phyloP scores from a whole-genome alignment of 2,797 vertebrate genomes.

The Micromesistius poutassou region DNA sequence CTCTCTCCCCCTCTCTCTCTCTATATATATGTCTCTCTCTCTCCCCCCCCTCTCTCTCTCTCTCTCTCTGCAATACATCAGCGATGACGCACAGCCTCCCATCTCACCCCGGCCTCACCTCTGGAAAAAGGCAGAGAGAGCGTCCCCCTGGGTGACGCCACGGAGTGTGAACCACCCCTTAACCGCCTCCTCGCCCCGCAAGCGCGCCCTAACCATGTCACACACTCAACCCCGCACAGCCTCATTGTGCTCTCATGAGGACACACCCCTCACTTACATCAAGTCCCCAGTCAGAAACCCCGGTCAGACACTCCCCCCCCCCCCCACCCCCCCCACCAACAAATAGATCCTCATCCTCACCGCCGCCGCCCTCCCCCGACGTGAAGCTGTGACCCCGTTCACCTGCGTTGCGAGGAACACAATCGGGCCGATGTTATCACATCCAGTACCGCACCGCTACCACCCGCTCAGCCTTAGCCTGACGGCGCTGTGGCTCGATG shows the following conservation, averaged over 20 bases:
- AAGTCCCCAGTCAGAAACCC: not conserved
- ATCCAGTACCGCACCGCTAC: too few species aligned
- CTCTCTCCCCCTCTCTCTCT: conserved; percentile 9
- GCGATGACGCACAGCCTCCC: conserved; percentile 25
- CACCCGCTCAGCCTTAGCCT: too few species aligned
- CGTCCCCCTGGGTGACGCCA: not conserved
- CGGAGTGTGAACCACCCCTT: not conserved
- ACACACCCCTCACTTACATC: not conserved
- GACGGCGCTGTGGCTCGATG: too few species aligned
- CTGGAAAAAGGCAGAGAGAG: conserved; percentile 6
- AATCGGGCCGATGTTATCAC: not conserved
- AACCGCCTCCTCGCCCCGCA: not conserved
- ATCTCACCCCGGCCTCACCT: conserved; percentile 39
- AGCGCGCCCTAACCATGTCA: not conserved
- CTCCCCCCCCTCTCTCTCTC: conserved; percentile 15
- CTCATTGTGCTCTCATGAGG: not conserved
- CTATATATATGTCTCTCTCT: conserved; percentile 12
- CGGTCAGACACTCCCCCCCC: too few species aligned
- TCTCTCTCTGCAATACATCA: conserved; percentile 42
- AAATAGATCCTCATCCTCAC: not conserved
- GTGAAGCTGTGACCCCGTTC: not conserved
- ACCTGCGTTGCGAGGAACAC: not conserved
- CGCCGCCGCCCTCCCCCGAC: too few species aligned
- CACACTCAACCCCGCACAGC: not conserved
- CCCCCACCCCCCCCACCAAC: not conserved